These are phyloP conservation scores for Psilopogon haemacephalus DNA, from an alignment of 2,113 vertebrate species.

Conservation along the genomic window DNA sequence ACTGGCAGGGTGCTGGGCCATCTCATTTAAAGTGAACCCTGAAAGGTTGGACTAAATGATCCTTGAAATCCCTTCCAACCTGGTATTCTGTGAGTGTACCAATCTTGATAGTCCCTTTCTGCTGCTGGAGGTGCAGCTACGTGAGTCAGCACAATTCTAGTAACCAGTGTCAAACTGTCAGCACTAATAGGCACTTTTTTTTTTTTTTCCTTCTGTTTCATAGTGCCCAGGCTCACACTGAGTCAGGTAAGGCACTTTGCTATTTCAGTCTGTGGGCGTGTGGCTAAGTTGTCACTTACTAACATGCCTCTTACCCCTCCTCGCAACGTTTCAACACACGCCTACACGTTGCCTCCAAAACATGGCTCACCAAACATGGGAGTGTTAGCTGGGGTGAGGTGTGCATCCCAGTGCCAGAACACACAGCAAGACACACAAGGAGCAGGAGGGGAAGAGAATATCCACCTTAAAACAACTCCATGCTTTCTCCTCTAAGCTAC, in stretches of 20 bases:
- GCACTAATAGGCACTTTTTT: neutral
- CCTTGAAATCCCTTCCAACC: too few relatives aligned
- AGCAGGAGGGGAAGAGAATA: constrained; percentile 23
- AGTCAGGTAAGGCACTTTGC: constrained; percentile 23
- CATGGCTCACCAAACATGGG: neutral
- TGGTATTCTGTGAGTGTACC: too few relatives aligned
- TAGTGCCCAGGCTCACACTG: neutral
- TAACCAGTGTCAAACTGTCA: constrained; percentile 35
- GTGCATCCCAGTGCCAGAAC: constrained; percentile 29
- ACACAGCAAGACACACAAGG: constrained; percentile 32
- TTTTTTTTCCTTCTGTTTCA: neutral
- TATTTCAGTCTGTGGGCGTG: constrained; percentile 12
- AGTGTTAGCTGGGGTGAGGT: neutral
- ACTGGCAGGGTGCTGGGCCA: too few relatives aligned
- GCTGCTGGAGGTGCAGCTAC: neutral
- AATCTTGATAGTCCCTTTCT: neutral
- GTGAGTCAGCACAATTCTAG: neutral
- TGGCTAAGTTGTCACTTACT: constrained; percentile 32
- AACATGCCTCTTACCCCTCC: constrained; percentile 16
- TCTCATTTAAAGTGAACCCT: too few relatives aligned
- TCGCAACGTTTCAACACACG: neutral
- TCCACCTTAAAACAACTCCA: neutral
- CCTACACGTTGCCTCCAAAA: constrained; percentile 14
- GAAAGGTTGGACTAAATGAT: too few relatives aligned
- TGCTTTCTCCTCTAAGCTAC: constrained; percentile 46